phyloP scores from a whole-genome alignment of 2,797 vertebrate species.

The Cynopterus sphinx region DNA sequence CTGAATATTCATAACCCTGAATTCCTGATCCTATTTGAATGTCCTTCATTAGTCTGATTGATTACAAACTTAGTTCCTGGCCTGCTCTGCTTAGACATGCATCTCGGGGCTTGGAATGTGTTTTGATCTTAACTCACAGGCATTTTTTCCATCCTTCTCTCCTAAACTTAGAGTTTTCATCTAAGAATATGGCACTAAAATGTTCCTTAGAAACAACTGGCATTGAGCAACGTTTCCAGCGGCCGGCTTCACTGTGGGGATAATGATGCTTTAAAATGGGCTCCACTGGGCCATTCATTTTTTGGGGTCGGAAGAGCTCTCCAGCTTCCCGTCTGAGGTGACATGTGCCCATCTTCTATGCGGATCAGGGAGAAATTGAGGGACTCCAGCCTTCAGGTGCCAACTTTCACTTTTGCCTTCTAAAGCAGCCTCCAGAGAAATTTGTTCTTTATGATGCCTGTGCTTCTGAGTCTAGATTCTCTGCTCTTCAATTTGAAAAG shows the following conservation, averaged over 20 bases:
- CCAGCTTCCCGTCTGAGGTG: not conserved
- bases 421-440: not conserved
- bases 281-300: not conserved
- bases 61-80: not conserved
- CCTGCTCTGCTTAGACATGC: not conserved
- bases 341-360: too few relatives aligned
- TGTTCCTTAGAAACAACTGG: not conserved
- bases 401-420: not conserved
- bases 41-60: not conserved
- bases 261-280: not conserved
- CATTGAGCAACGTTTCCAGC: not conserved
- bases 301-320: not conserved
- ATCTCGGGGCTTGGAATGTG: not conserved
- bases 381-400: too few relatives aligned
- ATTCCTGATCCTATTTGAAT: not conserved
- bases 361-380: not conserved
- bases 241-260: not conserved
- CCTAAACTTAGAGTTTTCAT: not conserved
- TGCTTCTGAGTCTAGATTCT: not conserved
- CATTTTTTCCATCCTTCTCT: slow-evolving; percentile 24
- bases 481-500: not conserved
- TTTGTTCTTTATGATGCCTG: not conserved
- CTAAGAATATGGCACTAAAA: not conserved
- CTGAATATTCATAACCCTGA: not conserved
- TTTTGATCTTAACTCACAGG: not conserved